Conservation (phyloP, 1,140 invertebrate species). For the Eriocheir sinensis region DNA sequence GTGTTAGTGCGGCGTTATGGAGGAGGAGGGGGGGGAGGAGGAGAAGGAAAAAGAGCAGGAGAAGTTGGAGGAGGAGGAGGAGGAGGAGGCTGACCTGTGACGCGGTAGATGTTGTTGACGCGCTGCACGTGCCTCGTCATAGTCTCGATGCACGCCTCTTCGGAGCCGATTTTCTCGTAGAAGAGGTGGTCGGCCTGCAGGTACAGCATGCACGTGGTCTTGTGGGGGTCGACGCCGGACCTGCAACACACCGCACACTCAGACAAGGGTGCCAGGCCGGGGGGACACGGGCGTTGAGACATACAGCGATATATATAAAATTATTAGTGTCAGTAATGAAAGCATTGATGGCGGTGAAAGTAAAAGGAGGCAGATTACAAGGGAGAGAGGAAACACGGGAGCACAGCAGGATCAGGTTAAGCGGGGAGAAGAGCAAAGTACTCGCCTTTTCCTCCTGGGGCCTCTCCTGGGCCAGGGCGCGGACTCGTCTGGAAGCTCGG, state of each 20-base stretch:
- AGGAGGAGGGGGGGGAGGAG: background rate
- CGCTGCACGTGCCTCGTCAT: conserved; percentile 97
- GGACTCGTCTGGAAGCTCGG: conserved; percentile 39
- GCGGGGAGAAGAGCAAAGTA: background rate
- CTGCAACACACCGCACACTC: conserved; percentile 76
- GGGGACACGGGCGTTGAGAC: background rate
- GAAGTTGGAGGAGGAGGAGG: background rate
- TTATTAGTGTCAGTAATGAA: background rate
- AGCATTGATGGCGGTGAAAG: no score
- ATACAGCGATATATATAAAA: background rate
- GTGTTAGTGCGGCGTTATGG: background rate
- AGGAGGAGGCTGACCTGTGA: conserved; percentile 87
- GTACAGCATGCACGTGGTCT: conserved; percentile 92
- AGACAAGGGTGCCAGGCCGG: conserved; percentile 83
- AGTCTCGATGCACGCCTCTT: conserved; percentile 96
- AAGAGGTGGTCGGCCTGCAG: conserved; percentile 97
- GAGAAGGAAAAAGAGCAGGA: background rate
- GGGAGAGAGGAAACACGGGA: no score
- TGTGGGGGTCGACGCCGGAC: conserved; percentile 88
- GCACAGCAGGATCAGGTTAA: background rate
- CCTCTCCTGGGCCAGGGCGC: conserved; percentile 39
- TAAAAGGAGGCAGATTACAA: no score
- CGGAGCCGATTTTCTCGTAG: conserved; percentile 94
- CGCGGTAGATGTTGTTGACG: conserved; percentile 95
- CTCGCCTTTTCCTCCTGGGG: conserved; percentile 62